Percentiles rank a stretch among this genome's conserved stretches.
Conservation (phyloP, 2,797 vertebrate species). For the Premnoplex brunnescens region DNA sequence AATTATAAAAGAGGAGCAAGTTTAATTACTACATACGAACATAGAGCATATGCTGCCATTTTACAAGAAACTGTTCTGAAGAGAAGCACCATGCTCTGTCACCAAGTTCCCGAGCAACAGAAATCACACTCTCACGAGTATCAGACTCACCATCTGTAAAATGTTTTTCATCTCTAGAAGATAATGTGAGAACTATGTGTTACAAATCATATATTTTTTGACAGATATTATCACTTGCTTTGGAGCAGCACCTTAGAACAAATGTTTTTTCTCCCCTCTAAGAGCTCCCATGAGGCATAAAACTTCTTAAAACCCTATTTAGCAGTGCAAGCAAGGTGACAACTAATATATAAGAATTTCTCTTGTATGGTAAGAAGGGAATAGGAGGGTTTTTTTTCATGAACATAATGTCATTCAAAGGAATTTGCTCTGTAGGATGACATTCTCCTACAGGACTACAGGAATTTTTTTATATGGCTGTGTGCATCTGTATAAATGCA, state of each 20-base stretch:
- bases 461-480: slow-evolving; percentile 8
- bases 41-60: slow-evolving; percentile 39
- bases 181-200: slow-evolving; percentile 9
- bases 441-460: not conserved
- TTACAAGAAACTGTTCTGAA: not conserved
- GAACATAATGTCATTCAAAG: not conserved
- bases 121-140: slow-evolving; percentile 40
- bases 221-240: not conserved
- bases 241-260: not conserved
- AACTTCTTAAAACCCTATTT: not conserved
- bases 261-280: not conserved
- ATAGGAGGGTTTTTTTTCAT: not conserved
- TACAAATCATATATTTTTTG: slow-evolving; percentile 5
- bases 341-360: not conserved
- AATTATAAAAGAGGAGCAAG: not conserved
- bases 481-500: not conserved
- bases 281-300: not conserved
- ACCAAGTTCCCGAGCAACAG: slow-evolving; percentile 6
- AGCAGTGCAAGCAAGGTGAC: not conserved
- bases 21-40: slow-evolving; percentile 6
- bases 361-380: not conserved
- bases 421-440: slow-evolving; percentile 41
- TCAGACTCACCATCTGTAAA: slow-evolving; percentile 55
- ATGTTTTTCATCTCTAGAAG: slow-evolving; percentile 29
- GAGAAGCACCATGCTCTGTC: not conserved